Evolutionary conservation across 2,888 invertebrate genomes (phyloP), one percentile per base, ranked within the genome.

Genomic region (Dicyrtomina minuta): DNA sequence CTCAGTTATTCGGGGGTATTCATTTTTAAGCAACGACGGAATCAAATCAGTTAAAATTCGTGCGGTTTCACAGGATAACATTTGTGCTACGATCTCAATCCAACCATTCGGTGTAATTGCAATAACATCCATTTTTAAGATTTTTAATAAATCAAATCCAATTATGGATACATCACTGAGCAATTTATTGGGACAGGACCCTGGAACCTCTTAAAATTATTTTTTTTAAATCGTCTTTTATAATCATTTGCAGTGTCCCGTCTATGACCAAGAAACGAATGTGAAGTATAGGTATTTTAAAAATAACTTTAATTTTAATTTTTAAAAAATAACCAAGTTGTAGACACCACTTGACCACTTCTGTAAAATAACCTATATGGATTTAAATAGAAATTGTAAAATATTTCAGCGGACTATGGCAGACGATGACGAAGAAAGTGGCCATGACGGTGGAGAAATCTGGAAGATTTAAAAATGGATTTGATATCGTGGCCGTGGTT

Each of bases 361-460:
- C n/a, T n/a, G n/a, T n/a, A n/a, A n/a, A n/a, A n/a, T n/a, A n/a
- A n/a, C n/a, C n/a, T n/a, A n/a, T n/a, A n/a, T n/a, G n/a, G n/a
- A n/a, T n/a, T 33, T 33, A 33, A 33, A 58, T 44, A 39, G 3
- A 33, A 33, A 58, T 44, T 43, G 3, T 33, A 3, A 33, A 33
- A 33, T n/a, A n/a, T 33, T 33, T 33, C 33, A 62, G 62, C 24
- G 70, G 70, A 15, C 51, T 71, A 22, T 73, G 71, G 70, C 77
- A 77, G 67, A 77, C 77, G 1, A 76, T 77, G 76, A 71, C 77
- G 0, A 71, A 66, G 6, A 67, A 66, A 15, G 72, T 72, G 12
- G 77, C 76, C 13, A 71, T 77, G 71, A 74, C 77, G 1, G 70
- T 77, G 33, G 67, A 75, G 72, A 70, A 74, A 56, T 17, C 17